These are phyloP conservation scores for Globodera ellingtonae DNA, from an alignment of 1,140 invertebrate species.

Conservation along the genomic window DNA sequence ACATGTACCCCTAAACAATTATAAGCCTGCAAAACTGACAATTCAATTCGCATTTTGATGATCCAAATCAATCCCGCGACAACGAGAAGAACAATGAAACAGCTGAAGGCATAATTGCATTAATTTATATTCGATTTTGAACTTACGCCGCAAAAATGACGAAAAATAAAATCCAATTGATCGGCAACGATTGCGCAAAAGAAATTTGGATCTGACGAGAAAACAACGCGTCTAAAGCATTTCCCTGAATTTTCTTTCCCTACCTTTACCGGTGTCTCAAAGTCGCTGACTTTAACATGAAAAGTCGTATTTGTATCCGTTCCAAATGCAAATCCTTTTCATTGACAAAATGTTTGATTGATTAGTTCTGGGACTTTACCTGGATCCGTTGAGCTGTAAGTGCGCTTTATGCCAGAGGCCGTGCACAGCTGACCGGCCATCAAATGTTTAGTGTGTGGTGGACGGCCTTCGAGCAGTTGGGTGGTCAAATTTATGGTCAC, in stretches of 20 bases:
- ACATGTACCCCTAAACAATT: too few relatives aligned
- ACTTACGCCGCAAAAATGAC: conserved; percentile 65
- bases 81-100: conserved; percentile 65
- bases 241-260: background rate
- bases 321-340: conserved; percentile 53
- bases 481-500: conserved; percentile 50
- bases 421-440: conserved; percentile 45
- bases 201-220: conserved; percentile 56
- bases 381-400: conserved; percentile 53
- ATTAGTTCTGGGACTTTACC: background rate
- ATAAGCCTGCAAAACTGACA: background rate
- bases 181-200: conserved; percentile 65
- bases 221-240: background rate
- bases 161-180: conserved; percentile 65
- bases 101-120: conserved; percentile 36
- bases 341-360: background rate
- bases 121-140: conserved; percentile 12
- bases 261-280: conserved; percentile 60
- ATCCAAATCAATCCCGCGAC: conserved; percentile 63
- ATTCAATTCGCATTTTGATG: conserved; percentile 56
- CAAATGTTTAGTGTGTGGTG: conserved; percentile 45
- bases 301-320: conserved; percentile 64
- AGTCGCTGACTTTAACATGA: conserved; percentile 60
- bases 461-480: conserved; percentile 47
- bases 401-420: conserved; percentile 53